Evolutionary conservation across 2,888 invertebrate species (phyloP).

Genomic region (Embidobia sp.): DNA sequence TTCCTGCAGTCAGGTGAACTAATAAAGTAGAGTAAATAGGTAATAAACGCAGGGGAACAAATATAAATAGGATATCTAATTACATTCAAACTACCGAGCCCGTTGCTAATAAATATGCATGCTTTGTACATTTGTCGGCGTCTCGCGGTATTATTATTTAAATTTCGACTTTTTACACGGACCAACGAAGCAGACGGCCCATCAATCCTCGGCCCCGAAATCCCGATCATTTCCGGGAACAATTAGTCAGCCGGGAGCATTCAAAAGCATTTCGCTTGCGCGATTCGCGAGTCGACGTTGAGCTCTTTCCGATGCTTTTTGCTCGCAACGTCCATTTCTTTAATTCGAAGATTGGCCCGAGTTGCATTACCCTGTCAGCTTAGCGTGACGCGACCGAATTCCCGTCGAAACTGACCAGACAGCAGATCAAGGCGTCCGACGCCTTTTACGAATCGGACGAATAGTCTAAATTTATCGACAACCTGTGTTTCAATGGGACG

Average conservation of each 20-base stretch:
- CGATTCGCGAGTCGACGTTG: constrained; percentile 45
- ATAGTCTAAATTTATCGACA: constrained; percentile 80
- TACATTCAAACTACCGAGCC: constrained; percentile 18
- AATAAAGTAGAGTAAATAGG: constrained; percentile 73
- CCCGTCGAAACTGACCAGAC: constrained; percentile 61
- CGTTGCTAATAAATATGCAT: constrained; percentile 34
- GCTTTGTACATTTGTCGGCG: neutral
- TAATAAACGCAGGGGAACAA: constrained; percentile 62
- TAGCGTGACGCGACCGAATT: constrained; percentile 42
- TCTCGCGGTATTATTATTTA: constrained; percentile 20
- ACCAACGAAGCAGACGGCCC: constrained; percentile 12
- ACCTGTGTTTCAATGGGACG: constrained; percentile 75
- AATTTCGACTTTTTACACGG: constrained; percentile 10
- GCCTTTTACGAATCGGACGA: constrained; percentile 69
- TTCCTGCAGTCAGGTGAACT: constrained; percentile 70
- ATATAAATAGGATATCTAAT: constrained; percentile 50
- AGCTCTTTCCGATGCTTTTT: constrained; percentile 34
- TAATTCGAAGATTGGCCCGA: constrained; percentile 45
- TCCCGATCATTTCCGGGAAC: constrained; percentile 44
- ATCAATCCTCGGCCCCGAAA: constrained; percentile 25
- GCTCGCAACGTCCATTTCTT: constrained; percentile 50
- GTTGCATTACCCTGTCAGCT: constrained; percentile 63
- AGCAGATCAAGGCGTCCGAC: constrained; percentile 69
- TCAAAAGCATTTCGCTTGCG: constrained; percentile 15
- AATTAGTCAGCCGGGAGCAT: constrained; percentile 29